Conservation (phyloP, 2,888 invertebrate genomes). For the Ariolimax columbianus region DNA sequence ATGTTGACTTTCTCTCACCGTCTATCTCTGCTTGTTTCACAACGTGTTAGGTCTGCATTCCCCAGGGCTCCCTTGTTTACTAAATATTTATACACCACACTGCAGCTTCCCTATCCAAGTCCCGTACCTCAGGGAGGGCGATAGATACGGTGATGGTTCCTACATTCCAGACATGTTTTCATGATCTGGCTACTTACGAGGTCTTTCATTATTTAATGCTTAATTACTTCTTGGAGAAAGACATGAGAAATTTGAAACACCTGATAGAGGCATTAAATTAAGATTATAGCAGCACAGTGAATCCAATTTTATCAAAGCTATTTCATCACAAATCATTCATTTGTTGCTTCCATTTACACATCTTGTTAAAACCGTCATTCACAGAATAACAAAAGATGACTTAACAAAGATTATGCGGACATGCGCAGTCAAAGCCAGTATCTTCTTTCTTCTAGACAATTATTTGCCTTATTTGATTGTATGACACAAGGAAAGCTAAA, state of each 20-base stretch:
- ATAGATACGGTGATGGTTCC: neutral
- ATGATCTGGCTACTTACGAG: neutral
- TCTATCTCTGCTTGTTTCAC: neutral
- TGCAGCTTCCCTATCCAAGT: neutral
- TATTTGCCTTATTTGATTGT: neutral
- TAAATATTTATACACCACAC: neutral
- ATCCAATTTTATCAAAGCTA: neutral
- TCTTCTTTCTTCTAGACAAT: neutral
- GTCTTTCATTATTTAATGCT: neutral
- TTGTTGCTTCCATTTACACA: neutral
- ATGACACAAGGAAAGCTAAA: neutral
- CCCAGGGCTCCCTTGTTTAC: neutral
- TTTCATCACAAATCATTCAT: neutral
- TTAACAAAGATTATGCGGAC: neutral
- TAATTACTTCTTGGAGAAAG: neutral
- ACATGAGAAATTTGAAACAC: constrained; percentile 7
- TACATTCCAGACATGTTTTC: neutral
- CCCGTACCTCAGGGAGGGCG: neutral
- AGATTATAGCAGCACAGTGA: neutral
- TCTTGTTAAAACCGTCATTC: neutral
- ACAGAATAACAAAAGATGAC: neutral
- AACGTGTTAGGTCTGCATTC: neutral
- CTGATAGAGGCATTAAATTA: neutral
- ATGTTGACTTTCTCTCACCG: no score
- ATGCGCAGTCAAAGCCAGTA: neutral